Percentiles rank a stretch among this genome's conserved stretches.
Conservation (phyloP, 1,140 invertebrate genomes). For the Macrocentrus cingulum region DNA sequence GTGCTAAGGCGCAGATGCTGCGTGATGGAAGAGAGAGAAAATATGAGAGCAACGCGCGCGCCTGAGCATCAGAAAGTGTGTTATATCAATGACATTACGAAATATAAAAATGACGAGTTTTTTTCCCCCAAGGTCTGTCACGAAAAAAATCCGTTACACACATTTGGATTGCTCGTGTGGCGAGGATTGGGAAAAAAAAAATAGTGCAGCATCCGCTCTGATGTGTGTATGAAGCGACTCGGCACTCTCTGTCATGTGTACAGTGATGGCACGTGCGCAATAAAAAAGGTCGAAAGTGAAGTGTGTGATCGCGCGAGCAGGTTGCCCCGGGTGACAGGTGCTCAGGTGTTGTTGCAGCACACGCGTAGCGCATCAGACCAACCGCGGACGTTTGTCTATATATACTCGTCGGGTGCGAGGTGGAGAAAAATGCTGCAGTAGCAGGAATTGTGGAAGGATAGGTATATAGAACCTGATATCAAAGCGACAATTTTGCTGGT, state of each 20-base stretch:
- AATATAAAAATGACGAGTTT: no score
- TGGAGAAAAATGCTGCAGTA: slow-evolving; percentile 22
- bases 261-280: slow-evolving; percentile 25
- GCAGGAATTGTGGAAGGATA: no score
- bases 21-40: slow-evolving; percentile 23
- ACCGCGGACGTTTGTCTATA: not conserved
- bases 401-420: no score
- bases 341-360: slow-evolving; percentile 16
- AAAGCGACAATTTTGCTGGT: not conserved
- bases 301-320: slow-evolving; percentile 12
- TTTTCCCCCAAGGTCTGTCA: no score
- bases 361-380: slow-evolving; percentile 3
- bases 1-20: slow-evolving; percentile 53
- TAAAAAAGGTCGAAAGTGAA: slow-evolving; percentile 27
- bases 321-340: slow-evolving; percentile 25
- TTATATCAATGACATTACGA: not conserved
- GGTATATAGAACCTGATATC: no score
- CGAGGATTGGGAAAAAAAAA: not conserved
- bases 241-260: slow-evolving; percentile 22
- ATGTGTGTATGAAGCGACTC: no score
- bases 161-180: no score
- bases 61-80: not conserved
- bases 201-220: slow-evolving; percentile 12
- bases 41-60: not conserved
- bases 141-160: no score